These are phyloP conservation scores for Caenorhabditis inopinata DNA, from an alignment of 1,140 invertebrate genomes.

Conservation along the genomic window DNA sequence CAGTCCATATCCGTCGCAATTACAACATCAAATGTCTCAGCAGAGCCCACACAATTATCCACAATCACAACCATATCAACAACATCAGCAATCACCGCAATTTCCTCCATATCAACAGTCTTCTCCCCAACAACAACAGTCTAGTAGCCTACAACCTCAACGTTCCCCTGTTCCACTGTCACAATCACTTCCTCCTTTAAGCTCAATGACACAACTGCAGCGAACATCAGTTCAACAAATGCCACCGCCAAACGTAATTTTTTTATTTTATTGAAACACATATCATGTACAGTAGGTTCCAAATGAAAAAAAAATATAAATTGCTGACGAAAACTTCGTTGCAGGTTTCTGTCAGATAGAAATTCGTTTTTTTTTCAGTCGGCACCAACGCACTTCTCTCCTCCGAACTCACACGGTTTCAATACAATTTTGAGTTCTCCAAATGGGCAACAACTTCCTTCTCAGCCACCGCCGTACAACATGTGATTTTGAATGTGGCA, in stretches of 20 bases:
- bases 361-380: too few species aligned
- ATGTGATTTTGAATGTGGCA: neutral
- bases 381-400: neutral
- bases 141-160: neutral
- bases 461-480: conserved; percentile 1
- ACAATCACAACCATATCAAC: neutral
- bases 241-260: neutral
- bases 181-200: neutral
- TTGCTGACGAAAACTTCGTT: too few species aligned
- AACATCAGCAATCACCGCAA: conserved; percentile 16
- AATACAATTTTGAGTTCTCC: neutral
- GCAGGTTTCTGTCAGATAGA: too few species aligned
- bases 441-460: neutral
- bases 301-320: too few species aligned
- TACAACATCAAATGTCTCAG: conserved; percentile 15
- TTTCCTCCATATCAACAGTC: neutral
- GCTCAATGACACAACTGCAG: conserved; percentile 1
- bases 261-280: too few species aligned
- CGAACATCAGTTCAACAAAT: neutral
- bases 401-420: neutral
- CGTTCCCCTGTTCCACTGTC: neutral
- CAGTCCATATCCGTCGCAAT: neutral
- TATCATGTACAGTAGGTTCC: too few species aligned
- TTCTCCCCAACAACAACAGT: neutral
- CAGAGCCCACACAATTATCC: neutral